Base-by-base conservation (phyloP, 2,797 vertebrate genomes). In the Octomys mimax region DNA sequence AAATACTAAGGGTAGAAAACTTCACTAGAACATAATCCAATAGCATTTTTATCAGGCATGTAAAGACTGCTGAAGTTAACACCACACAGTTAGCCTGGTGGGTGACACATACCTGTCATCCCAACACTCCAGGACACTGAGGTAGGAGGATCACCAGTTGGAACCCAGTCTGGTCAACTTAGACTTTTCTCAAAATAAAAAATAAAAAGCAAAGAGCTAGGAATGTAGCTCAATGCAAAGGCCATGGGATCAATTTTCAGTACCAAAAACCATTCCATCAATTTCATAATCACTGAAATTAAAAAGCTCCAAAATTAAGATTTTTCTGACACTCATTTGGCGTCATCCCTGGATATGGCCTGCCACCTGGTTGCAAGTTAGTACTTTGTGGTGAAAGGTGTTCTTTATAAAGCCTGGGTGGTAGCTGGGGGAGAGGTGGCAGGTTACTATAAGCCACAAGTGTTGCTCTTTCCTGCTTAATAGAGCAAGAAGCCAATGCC, bases 1-100 rank as follows among this genome's bases (percentile, higher is more conserved):
- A 89, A 92, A 62, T 84, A 84, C 33, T 84, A 77, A 95, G 5
- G 36, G 18, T 16, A 95, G 21, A 75, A 75, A 82, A n/a, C 24
- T 89, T 33, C 75, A 33, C 36, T 83, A 31, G 82, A 68, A 2
- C 39, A 39, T 54, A 85, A 22, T 75, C 59, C 13, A 88, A 21
- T 57, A 83, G 62, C 33, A 85, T 18, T 36, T 93, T 54, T 68
- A 42, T 36, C 52, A 70, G 42, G 28, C 57, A 70, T n/a, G 61
- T 21, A 61, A 89, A 94, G 19, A 33, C 6, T 16, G 4, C 85
- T n/a, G 92, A 62, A 62, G 54, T 91, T 85, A 66, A 91, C 64
- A 75, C 24, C 36, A 42, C 71, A 73, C 22, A 42, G 5, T 11
- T 24, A 73, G 11, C 71, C 13, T 12, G 22, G 71, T 12, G 11